Conservation (phyloP, 2,113 vertebrate species). For the Lepisosteus osseus region DNA sequence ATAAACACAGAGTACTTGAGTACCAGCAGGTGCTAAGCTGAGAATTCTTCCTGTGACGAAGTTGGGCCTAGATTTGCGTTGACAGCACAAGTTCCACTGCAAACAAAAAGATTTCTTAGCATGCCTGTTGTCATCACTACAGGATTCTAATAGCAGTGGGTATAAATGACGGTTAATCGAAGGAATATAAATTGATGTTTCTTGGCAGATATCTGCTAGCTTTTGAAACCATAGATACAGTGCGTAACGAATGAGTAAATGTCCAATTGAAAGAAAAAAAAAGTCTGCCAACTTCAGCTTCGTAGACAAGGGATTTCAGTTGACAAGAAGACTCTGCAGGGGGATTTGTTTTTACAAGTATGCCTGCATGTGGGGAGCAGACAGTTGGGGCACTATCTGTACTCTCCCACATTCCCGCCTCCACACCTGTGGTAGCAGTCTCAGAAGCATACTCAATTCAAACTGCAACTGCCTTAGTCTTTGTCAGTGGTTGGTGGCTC, state of each 20-base stretch:
- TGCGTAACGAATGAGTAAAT: neutral
- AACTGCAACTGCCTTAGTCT: too few relatives aligned
- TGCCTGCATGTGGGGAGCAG: neutral
- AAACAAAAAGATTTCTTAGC: conserved; percentile 27
- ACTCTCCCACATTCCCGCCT: too few relatives aligned
- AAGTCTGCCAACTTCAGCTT: neutral
- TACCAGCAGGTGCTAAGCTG: neutral
- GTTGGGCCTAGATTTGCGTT: conserved; percentile 2
- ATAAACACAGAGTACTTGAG: conserved; percentile 15
- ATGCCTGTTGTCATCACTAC: conserved; percentile 30
- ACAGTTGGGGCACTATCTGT: too few relatives aligned
- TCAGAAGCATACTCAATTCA: too few relatives aligned
- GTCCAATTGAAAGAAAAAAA: conserved; percentile 1
- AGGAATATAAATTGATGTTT: conserved; percentile 25
- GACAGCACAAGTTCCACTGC: conserved; percentile 17
- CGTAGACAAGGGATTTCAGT: conserved; percentile 4
- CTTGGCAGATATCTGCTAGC: neutral
- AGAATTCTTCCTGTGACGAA: neutral
- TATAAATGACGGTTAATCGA: conserved; percentile 40
- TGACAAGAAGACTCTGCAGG: neutral
- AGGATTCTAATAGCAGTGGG: conserved; percentile 31
- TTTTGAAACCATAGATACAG: conserved; percentile 12
- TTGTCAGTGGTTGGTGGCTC: too few relatives aligned
- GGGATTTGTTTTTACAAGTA: neutral
- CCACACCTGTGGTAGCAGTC: too few relatives aligned